These are phyloP conservation scores for Myopa tessellatipennis DNA, from an alignment of 2,888 invertebrate genomes.

Conservation along the genomic window DNA sequence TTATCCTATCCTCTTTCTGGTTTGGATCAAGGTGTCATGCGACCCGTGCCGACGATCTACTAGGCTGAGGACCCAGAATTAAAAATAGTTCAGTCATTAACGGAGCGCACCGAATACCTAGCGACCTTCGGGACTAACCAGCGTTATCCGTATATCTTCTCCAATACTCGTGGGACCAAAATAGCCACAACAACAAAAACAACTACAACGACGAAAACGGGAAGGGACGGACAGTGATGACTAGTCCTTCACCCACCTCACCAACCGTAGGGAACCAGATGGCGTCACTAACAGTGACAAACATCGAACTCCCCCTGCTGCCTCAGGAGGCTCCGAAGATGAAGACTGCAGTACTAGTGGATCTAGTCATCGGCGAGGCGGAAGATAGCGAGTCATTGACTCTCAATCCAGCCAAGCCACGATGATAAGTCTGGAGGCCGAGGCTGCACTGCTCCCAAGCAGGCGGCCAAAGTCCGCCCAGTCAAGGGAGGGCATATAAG, in stretches of 20 bases:
- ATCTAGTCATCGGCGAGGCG: background rate
- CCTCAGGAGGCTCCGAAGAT: background rate
- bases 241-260: too few species aligned
- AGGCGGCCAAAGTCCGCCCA: background rate
- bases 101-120: too few species aligned
- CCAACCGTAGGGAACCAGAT: too few species aligned
- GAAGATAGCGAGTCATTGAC: background rate
- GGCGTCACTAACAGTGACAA: too few species aligned
- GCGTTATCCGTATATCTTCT: too few species aligned
- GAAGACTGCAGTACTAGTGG: background rate
- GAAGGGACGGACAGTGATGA: background rate
- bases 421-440: background rate
- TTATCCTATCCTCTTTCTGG: too few species aligned
- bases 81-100: too few species aligned
- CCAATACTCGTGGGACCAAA: too few species aligned
- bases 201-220: background rate
- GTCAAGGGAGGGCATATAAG: background rate
- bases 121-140: too few species aligned
- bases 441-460: background rate
- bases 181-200: background rate
- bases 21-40: too few species aligned
- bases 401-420: background rate
- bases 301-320: background rate
- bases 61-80: too few species aligned
- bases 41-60: too few species aligned